A percentile compares a stretch with the other conserved stretches of the same genome.
phyloP scores from a whole-genome alignment of 2,113 vertebrate genomes.

The Alaudala cheleensis region DNA sequence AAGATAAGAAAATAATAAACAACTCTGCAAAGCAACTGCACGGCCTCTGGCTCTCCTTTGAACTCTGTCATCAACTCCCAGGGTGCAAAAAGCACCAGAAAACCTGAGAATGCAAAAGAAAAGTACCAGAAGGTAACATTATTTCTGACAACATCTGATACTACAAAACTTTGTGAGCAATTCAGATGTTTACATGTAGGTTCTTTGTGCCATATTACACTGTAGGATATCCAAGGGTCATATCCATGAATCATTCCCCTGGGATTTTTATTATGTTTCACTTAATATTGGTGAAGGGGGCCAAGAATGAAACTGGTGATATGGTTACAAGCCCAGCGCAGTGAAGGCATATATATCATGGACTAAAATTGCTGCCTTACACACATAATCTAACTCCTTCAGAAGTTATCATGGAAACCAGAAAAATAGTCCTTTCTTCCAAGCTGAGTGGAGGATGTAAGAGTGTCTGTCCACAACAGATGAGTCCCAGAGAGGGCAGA shows the following conservation, averaged over 20 bases:
- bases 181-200: neutral
- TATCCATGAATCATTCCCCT: neutral
- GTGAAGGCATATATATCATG: neutral
- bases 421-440: neutral
- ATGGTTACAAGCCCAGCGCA: neutral
- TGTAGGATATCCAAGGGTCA: neutral
- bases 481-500: neutral
- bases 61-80: too few species aligned
- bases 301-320: neutral
- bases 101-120: neutral
- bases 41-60: too few species aligned
- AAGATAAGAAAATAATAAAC: too few species aligned
- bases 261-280: neutral
- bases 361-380: neutral
- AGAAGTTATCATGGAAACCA: neutral
- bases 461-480: neutral
- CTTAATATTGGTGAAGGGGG: neutral
- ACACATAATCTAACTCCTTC: neutral
- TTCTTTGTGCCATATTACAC: neutral
- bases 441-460: neutral
- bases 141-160: neutral
- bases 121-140: neutral
- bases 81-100: too few species aligned
- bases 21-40: too few species aligned
- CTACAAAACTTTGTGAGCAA: neutral